These are phyloP conservation scores for Hydrotaea cyrtoneurina DNA, from an alignment of 2,888 invertebrate genomes.

Conservation along the genomic window DNA sequence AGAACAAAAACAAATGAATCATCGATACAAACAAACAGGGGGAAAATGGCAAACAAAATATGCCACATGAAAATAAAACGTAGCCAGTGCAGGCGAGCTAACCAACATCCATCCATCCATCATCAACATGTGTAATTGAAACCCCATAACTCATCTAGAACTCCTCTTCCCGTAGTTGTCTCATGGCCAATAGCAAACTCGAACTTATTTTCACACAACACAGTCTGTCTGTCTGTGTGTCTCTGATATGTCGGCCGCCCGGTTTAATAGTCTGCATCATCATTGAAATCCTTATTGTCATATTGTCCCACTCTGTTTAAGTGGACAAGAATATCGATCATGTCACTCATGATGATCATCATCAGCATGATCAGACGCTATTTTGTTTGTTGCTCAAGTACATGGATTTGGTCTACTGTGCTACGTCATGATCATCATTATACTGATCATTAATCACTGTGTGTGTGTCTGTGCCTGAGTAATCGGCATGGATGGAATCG, in stretches of 20 bases:
- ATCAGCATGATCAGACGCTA: neutral
- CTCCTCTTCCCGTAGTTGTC: neutral
- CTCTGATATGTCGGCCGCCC: neutral
- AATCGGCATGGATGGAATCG: neutral
- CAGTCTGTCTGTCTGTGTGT: neutral
- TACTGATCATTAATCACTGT: neutral
- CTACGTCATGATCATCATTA: slow-evolving; percentile 16
- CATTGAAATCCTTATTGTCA: neutral
- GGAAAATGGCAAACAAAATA: slow-evolving; percentile 16
- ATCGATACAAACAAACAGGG: slow-evolving; percentile 8
- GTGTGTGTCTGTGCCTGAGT: too few species aligned
- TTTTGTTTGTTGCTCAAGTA: slow-evolving; percentile 20
- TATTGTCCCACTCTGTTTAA: too few species aligned
- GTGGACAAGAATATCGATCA: slow-evolving; percentile 6
- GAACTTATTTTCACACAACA: neutral
- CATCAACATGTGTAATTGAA: slow-evolving; percentile 18
- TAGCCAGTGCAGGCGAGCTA: neutral
- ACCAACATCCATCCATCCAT: slow-evolving; percentile 1
- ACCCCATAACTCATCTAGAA: neutral
- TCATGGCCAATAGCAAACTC: neutral
- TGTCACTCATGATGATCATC: too few species aligned
- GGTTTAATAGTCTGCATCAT: neutral
- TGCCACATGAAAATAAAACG: neutral
- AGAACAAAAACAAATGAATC: neutral
- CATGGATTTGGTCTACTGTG: neutral